Conservation (phyloP, 2,888 invertebrate genomes). For the Sturmia bella region DNA sequence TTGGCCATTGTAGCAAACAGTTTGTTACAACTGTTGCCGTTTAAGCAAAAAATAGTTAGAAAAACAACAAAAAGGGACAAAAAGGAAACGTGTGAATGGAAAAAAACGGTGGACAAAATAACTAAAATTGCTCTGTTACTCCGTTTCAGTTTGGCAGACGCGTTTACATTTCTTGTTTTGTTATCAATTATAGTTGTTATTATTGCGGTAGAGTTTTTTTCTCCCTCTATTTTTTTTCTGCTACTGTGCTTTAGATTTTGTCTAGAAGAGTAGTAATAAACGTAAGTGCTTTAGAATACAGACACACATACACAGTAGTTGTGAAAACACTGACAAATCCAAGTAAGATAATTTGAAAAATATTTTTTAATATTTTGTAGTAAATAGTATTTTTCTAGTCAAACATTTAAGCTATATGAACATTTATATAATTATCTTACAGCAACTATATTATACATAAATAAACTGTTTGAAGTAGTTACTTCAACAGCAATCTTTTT, state of each 20-base stretch:
- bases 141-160: conserved; percentile 49
- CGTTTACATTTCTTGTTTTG: conserved; percentile 64
- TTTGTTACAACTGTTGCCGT: conserved; percentile 69
- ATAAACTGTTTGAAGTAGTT: too few species aligned
- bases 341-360: not conserved
- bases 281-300: conserved; percentile 31
- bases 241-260: conserved; percentile 25
- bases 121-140: conserved; percentile 36
- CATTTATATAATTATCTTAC: too few species aligned
- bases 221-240: conserved; percentile 16
- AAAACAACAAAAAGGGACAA: conserved; percentile 33
- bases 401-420: too few species aligned
- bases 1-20: conserved; percentile 66
- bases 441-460: too few species aligned
- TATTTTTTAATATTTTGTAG: too few species aligned
- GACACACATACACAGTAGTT: not conserved
- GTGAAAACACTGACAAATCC: not conserved
- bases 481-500: too few species aligned
- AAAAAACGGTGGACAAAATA: conserved; percentile 17
- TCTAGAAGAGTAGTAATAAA: conserved; percentile 50
- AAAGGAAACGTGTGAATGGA: conserved; percentile 4
- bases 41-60: conserved; percentile 47
- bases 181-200: conserved; percentile 68
- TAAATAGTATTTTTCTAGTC: too few species aligned
- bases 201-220: conserved; percentile 41